Evolutionary conservation across 2,797 vertebrate species (phyloP), one percentile per base, ranked within the genome.

Genomic region (Catharus ustulatus): DNA sequence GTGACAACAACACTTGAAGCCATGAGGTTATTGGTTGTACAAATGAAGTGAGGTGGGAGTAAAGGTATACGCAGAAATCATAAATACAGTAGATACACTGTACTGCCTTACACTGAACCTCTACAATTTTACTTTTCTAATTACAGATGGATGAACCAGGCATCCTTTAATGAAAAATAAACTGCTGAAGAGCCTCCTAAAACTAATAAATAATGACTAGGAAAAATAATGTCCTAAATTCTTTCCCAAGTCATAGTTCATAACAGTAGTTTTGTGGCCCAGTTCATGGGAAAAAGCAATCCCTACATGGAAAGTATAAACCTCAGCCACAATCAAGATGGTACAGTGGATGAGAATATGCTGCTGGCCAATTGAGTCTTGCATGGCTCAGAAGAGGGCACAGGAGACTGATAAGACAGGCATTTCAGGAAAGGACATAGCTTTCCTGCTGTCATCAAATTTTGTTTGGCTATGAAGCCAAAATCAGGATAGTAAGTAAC

Each of bases 161-260:
- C 36, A 55, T 42, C 9, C 38, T 90, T 62, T 72, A 80, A 86
- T 72, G 52, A 91, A 93, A 95, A 93, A 84, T 30, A 91, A 95
- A 84, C 55, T 22, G 8, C 48, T 66, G 61, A 76, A 85, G 72
- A 88, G 34, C 36, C 20, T 87, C 86, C 38, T 89, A 78, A 96
- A 92, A 80, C 93, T 80, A 94, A 91, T 58, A 93, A 83, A 82
- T 66, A 86, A 40, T 3, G 63, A 40, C 54, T 22, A 67, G 62
- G 57, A 75, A 90, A 90, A 92, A 78, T 18, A 64, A 43, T 21
- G 80, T 16, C 10, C 34, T 13, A 4, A 75, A 78, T 81, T 79
- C 42, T 89, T 91, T 91, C 68, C 54, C 58, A 71, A 86, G 30
- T 38, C 46, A 42, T 32, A 43, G 54, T 24, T 79, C 42, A 5